Base-by-base conservation (phyloP, 2,888 invertebrate species). In the Mesorhabditis spiculigera region DNA sequence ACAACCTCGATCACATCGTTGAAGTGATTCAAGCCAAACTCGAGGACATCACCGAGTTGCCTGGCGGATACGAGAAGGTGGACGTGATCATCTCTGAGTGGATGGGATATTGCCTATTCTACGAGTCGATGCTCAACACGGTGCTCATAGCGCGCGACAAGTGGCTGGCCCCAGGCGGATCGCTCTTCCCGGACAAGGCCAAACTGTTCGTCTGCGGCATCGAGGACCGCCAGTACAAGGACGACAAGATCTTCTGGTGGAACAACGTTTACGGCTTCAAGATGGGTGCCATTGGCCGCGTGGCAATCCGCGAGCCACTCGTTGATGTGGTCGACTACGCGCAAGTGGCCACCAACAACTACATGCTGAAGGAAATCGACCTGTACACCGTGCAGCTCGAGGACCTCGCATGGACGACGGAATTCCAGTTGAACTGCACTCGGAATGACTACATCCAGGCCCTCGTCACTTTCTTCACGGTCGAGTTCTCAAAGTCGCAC, bases 201-300 rank as follows among this genome's bases (percentile, higher is more conserved):
- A 94, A 94, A 2, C 89, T 99, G 63, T 97, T 93, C 87, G 91
- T 99, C 69, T 93, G 93, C 75, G 90, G 88, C 65, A 90, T 90
- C 76, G 90, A 90, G 87, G 98, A 99, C 87, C 90, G 97, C 41
- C 97, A 98, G 88, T 99, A 99, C 89, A 99, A 98, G 88, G 97
- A 98, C 86, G 97, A 98, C 88, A 99, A 99, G 88, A 98, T 99
- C 82, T 96, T 98, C 89, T 99, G 97, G 89, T 98, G 98, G 98
- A 95, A 97, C 86, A 94, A 94, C 88, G 98, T 99, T 3, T 98
- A 99, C 85, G 98, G 98, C 67, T 99, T 99, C 86, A 94, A 99
- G 87, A 99, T 99, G 98, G 94, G 94, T 82, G 94, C 94, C 81
- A 97, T 99, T 86, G 90, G 96, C 68, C 93, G 95, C 88, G 94